A percentile compares a stretch with the other conserved stretches of the same genome.
Evolutionary conservation across 2,113 vertebrate species (phyloP).

Genomic region (Heterotis niloticus): DNA sequence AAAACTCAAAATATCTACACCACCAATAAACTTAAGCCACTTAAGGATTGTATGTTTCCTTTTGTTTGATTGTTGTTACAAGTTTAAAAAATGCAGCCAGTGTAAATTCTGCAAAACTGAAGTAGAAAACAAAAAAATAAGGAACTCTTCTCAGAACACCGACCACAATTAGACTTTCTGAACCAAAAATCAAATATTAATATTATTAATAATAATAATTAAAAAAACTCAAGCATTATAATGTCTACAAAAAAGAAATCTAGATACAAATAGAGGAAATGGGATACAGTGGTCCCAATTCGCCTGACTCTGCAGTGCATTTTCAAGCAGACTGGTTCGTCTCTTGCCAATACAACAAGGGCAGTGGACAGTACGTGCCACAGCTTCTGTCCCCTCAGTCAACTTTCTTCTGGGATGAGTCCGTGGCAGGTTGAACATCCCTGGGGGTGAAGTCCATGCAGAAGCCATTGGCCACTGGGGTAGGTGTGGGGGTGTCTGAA

Average conservation of each 20-base stretch:
- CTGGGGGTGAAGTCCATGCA: slow-evolving; percentile 78
- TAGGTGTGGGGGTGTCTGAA: slow-evolving; percentile 37
- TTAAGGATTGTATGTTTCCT: not conserved
- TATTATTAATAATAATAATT: not conserved
- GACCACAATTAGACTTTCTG: not conserved
- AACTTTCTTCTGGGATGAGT: not conserved
- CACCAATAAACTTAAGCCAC: not conserved
- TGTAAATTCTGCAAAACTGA: not conserved
- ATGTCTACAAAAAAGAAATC: no score
- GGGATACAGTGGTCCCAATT: not conserved
- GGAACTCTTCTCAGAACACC: not conserved
- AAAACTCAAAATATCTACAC: no score
- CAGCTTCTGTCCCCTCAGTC: not conserved
- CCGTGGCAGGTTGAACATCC: not conserved
- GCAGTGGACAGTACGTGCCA: no score
- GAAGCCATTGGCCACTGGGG: slow-evolving; percentile 60
- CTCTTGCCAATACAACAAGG: no score
- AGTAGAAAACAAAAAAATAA: not conserved
- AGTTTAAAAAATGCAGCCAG: not conserved
- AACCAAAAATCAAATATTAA: not conserved
- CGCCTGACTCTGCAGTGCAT: not conserved
- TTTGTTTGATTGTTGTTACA: not conserved
- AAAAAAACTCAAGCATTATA: not conserved
- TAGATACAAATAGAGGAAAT: not conserved
- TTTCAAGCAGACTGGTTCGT: not conserved